Percentiles rank a stretch among this genome's conserved stretches.
Evolutionary conservation across 2,888 invertebrate genomes (phyloP).

Genomic region (Rotaria socialis): DNA sequence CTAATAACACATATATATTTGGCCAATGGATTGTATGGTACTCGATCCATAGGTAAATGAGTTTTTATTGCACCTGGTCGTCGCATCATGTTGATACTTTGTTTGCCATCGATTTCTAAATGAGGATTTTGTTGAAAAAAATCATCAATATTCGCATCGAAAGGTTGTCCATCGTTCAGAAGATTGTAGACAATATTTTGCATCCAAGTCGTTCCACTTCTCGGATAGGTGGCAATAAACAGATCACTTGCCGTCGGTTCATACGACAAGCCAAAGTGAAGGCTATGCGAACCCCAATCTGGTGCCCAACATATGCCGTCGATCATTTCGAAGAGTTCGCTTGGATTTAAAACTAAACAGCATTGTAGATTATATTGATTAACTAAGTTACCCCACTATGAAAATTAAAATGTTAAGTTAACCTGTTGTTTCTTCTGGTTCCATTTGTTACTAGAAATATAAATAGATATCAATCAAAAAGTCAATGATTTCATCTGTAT

Average conservation of each 20-base stretch:
- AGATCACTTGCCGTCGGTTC: background rate
- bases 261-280: background rate
- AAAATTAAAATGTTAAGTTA: too few relatives aligned
- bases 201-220: constrained; percentile 43
- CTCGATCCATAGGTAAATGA: constrained; percentile 35
- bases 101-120: background rate
- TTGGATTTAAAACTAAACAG: background rate
- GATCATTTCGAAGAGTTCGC: background rate
- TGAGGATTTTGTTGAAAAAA: constrained; percentile 37
- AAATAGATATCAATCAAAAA: too few relatives aligned
- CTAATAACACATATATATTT: constrained; percentile 43
- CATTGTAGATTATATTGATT: too few relatives aligned
- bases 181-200: constrained; percentile 38
- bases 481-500: too few relatives aligned
- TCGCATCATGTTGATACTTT: background rate
- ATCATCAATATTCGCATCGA: background rate
- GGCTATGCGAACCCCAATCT: background rate
- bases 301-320: background rate
- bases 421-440: too few relatives aligned
- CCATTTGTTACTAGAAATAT: too few relatives aligned
- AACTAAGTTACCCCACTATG: too few relatives aligned
- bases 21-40: background rate
- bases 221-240: constrained; percentile 36
- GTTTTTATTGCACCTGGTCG: constrained; percentile 38
- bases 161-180: constrained; percentile 21